These are phyloP conservation scores for Spodoptera frugiperda DNA, from an alignment of 1,140 invertebrate genomes.

Conservation along the genomic window DNA sequence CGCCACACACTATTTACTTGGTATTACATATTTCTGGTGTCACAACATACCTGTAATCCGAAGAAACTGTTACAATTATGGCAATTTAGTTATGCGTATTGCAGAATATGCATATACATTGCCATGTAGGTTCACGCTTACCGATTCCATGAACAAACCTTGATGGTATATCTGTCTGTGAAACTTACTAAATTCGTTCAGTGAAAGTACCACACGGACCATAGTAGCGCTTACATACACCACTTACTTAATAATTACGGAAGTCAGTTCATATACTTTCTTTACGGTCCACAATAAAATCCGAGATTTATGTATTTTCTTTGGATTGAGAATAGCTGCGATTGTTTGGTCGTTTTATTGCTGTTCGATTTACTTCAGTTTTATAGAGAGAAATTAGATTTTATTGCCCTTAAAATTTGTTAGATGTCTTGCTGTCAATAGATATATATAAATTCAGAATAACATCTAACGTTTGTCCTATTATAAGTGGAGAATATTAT, in stretches of 20 bases:
- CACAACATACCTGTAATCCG: no score
- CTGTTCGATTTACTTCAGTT: not conserved
- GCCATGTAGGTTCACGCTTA: not conserved
- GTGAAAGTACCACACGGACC: constrained; percentile 44
- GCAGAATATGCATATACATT: no score
- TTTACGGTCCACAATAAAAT: constrained; percentile 29
- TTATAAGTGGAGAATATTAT: no score
- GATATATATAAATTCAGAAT: not conserved
- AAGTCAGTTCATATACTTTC: constrained; percentile 38
- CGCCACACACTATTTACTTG: not conserved
- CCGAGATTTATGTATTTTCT: constrained; percentile 29
- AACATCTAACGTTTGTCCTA: not conserved
- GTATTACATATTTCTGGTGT: no score
- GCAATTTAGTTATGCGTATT: no score
- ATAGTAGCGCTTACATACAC: constrained; percentile 32
- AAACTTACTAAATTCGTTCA: constrained; percentile 43
- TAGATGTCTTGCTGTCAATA: no score
- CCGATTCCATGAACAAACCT: constrained; percentile 24
- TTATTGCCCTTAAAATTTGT: not conserved
- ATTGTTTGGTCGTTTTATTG: not conserved
- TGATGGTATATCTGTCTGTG: constrained; percentile 11
- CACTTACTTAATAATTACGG: constrained; percentile 45
- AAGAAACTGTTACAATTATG: no score
- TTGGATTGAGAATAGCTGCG: not conserved
- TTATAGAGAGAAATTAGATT: not conserved